Percentiles rank a stretch among this genome's conserved stretches.
Evolutionary conservation across 2,888 invertebrate genomes (phyloP).

Genomic region (Argynnis bischoffii): DNA sequence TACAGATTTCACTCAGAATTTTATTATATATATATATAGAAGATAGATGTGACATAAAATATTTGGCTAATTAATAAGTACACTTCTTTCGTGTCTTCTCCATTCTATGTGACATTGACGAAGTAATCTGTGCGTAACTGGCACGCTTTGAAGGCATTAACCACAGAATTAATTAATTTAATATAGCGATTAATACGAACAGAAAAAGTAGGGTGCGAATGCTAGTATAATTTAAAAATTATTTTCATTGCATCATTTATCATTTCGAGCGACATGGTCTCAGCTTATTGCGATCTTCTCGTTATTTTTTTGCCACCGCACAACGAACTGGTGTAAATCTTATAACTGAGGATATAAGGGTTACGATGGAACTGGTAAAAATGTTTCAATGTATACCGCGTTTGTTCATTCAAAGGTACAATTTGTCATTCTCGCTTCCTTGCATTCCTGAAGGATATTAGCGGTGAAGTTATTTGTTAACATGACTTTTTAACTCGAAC

Average conservation of each 20-base stretch:
- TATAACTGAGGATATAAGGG: slow-evolving; percentile 25
- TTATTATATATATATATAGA: too few species aligned
- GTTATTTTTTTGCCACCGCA: slow-evolving; percentile 31
- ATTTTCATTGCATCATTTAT: slow-evolving; percentile 37
- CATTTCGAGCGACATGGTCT: slow-evolving; percentile 35
- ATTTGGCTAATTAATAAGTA: too few species aligned
- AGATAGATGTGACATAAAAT: too few species aligned
- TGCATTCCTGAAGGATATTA: slow-evolving; percentile 44
- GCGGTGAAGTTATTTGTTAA: slow-evolving; percentile 35
- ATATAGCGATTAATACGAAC: not conserved
- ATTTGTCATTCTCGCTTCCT: slow-evolving; percentile 44
- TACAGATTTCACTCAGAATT: too few species aligned
- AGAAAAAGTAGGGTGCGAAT: slow-evolving; percentile 11
- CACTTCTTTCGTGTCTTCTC: too few species aligned
- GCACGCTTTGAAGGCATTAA: not conserved
- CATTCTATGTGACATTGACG: too few species aligned
- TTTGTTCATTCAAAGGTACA: slow-evolving; percentile 33
- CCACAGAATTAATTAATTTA: not conserved
- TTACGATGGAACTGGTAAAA: slow-evolving; percentile 13
- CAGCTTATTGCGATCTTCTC: slow-evolving; percentile 33
- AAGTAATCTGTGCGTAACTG: too few species aligned
- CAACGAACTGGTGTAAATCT: slow-evolving; percentile 21
- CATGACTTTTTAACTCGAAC: slow-evolving; percentile 30
- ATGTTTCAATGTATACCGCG: slow-evolving; percentile 21
- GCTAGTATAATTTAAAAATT: slow-evolving; percentile 31